Evolutionary conservation across 2,797 vertebrate species (phyloP), one percentile per base, ranked within the genome.

Genomic region (Pseudochirops cupreus): DNA sequence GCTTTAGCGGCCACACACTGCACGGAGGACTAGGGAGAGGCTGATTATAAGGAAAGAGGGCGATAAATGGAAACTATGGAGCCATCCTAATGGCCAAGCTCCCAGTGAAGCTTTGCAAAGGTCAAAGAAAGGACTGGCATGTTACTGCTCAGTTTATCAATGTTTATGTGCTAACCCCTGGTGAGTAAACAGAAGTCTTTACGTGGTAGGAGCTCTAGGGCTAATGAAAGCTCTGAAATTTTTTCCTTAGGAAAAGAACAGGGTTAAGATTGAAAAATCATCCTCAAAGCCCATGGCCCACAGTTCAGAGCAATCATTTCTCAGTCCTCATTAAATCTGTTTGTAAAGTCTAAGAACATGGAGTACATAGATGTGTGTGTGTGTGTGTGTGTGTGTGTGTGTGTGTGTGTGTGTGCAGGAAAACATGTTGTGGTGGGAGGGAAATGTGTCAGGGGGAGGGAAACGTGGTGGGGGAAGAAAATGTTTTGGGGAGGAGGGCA

Each of bases 1-100:
- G 91, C 93, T 95, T 96, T 95, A 96, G 90, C 91, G 14, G 0
- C 24, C 95, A 94, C 93, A 96, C 58, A 96, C 95, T 97, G 95
- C 94, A 97, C 94, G 96, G 95, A 46, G 97, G 95, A 67, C 92
- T 93, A 96, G 95, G 93, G 91, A 97, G 95, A 95, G 56, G 13
- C 29, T 92, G 94, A 95, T 96, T 97, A 96, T 54, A 97, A 97
- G 96, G 91, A 97, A 98, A 97, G 96, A 95, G 90, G 94, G 94
- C 97, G 21, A 0, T 4, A 57, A 57, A 96, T 7, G 94, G 97
- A 95, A 97, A 98, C 95, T 13, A 11, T 0, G 5, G 31, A 67
- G 31, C 52, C 28, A 82, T 94, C 90, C 94, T 97, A 95, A 95
- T 54, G 94, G 92, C 87, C 50, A 18, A 94, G 53, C 95, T 95